Evolutionary conservation across 2,888 invertebrate species (phyloP).

Genomic region (Eupithecia pulchellata): DNA sequence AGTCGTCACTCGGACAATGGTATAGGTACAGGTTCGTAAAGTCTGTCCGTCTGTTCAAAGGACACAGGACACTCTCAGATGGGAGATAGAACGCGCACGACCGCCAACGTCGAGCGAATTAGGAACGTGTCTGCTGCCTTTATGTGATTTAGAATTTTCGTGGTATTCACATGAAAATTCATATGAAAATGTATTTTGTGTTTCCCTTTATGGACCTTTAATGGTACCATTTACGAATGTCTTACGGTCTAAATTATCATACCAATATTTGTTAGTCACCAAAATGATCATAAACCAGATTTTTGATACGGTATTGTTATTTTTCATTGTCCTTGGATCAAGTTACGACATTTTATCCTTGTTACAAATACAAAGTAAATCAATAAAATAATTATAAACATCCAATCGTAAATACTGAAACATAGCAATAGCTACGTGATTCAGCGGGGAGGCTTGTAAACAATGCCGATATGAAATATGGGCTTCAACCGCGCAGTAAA

Average conservation of each 20-base stretch:
- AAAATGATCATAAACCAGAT: not conserved
- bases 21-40: slow-evolving; percentile 72
- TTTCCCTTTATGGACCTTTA: not conserved
- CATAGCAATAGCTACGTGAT: slow-evolving; percentile 53
- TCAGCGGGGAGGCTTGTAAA: slow-evolving; percentile 61
- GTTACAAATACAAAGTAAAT: slow-evolving; percentile 10
- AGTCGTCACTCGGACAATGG: slow-evolving; percentile 66
- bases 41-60: slow-evolving; percentile 76
- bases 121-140: slow-evolving; percentile 43
- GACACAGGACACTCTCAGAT: slow-evolving; percentile 75
- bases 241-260: not conserved
- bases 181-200: not conserved
- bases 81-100: slow-evolving; percentile 67
- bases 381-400: slow-evolving; percentile 31
- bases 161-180: not conserved
- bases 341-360: not conserved
- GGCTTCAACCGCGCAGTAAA: slow-evolving; percentile 62
- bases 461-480: slow-evolving; percentile 70
- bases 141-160: slow-evolving; percentile 23
- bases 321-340: not conserved
- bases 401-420: slow-evolving; percentile 30
- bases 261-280: not conserved
- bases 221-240: not conserved
- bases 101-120: slow-evolving; percentile 70
- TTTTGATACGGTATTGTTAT: not conserved